Conservation (phyloP, 2,113 vertebrate species). For the Machaerirhynchus nigripectus region DNA sequence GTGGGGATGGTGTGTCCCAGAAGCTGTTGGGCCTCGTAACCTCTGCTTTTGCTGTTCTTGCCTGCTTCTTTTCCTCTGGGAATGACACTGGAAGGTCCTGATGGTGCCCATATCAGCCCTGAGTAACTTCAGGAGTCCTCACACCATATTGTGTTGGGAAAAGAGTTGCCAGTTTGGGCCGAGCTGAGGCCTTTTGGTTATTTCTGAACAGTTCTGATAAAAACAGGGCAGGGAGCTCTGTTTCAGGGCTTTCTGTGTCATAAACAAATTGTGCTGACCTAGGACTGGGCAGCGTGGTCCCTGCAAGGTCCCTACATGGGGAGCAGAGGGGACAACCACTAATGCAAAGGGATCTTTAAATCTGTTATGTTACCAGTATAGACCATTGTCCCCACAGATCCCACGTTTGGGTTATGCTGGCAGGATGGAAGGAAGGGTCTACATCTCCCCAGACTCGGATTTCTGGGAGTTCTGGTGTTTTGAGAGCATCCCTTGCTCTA, state of each 20-base stretch:
- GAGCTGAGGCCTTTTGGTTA: neutral
- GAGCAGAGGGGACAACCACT: fast-evolving
- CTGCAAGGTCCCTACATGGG: neutral
- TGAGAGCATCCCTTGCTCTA: neutral
- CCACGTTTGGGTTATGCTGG: fast-evolving
- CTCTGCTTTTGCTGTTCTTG: fast-evolving
- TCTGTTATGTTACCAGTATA: fast-evolving
- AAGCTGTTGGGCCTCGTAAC: neutral
- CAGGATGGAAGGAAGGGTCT: neutral
- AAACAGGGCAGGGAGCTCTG: neutral
- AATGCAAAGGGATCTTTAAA: fast-evolving
- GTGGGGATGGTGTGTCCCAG: neutral
- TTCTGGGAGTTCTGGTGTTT: neutral
- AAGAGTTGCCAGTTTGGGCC: neutral
- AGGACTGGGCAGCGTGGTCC: fast-evolving
- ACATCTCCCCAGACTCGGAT: neutral
- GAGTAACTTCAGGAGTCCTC: neutral
- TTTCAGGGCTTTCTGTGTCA: neutral
- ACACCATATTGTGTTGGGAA: fast-evolving
- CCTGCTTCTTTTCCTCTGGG: neutral
- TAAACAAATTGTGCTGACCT: neutral
- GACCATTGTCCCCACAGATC: no score
- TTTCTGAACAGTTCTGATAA: neutral
- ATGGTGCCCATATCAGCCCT: no score
- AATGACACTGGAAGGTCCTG: neutral